phyloP scores from a whole-genome alignment of 2,888 invertebrate species.

The Desoria tigrina region DNA sequence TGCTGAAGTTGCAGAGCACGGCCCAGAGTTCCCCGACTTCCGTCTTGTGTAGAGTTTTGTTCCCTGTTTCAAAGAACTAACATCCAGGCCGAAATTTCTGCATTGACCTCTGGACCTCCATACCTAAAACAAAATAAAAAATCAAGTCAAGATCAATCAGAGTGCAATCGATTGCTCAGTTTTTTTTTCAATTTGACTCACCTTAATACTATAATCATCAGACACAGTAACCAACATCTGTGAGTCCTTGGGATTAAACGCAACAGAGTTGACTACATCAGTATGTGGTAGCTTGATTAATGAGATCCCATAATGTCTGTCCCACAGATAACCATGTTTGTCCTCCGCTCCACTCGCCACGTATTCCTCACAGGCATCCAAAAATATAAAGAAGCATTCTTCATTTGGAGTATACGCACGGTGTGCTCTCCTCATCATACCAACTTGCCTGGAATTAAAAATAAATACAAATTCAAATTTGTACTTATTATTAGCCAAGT shows the following conservation, averaged over 20 bases:
- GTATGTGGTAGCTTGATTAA: slow-evolving; percentile 73
- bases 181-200: slow-evolving; percentile 55
- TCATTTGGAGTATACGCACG: slow-evolving; percentile 81
- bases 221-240: slow-evolving; percentile 81
- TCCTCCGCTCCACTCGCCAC: slow-evolving; percentile 85
- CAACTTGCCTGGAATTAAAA: slow-evolving; percentile 60
- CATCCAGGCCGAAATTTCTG: slow-evolving; percentile 30
- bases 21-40: too few relatives aligned
- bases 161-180: not conserved
- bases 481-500: not conserved
- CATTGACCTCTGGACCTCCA: slow-evolving; percentile 43
- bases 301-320: slow-evolving; percentile 77
- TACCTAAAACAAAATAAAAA: slow-evolving; percentile 2
- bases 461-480: not conserved
- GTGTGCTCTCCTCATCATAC: slow-evolving; percentile 75
- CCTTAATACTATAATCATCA: slow-evolving; percentile 76
- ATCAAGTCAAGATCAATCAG: not conserved
- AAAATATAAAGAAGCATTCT: slow-evolving; percentile 82
- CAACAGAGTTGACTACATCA: slow-evolving; percentile 82
- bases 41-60: slow-evolving; percentile 28
- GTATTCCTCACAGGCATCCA: slow-evolving; percentile 78
- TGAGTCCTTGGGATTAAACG: slow-evolving; percentile 77
- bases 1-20: too few relatives aligned
- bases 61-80: slow-evolving; percentile 22
- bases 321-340: slow-evolving; percentile 73